A percentile compares a stretch with the other conserved stretches of the same genome.
Conservation (phyloP, 2,797 vertebrate species). For the Fistularia commersonii region DNA sequence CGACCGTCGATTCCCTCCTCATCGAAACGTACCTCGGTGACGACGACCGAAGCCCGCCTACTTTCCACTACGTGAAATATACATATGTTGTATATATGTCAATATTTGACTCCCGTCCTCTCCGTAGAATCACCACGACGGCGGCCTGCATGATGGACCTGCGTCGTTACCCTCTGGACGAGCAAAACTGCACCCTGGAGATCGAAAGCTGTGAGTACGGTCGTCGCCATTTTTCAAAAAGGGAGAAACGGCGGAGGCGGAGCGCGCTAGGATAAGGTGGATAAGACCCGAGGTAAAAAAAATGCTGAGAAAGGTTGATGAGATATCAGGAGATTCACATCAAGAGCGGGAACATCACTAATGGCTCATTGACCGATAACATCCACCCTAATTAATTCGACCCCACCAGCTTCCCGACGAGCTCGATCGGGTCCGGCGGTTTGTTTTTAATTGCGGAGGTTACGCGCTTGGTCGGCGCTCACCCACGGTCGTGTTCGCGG, state of each 20-base stretch:
- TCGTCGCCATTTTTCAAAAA: conserved; percentile 42
- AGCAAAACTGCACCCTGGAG: conserved; percentile 96
- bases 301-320: conserved; percentile 70
- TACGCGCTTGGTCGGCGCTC: conserved; percentile 38
- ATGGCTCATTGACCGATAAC: conserved; percentile 72
- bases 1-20: too few relatives aligned
- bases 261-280: conserved; percentile 44
- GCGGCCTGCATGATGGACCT: conserved; percentile 99
- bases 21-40: too few relatives aligned
- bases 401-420: conserved; percentile 61
- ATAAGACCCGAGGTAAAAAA: too few relatives aligned
- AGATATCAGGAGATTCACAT: conserved; percentile 65
- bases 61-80: too few relatives aligned
- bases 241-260: conserved; percentile 37
- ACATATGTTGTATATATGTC: too few relatives aligned
- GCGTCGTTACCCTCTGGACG: conserved; percentile 90
- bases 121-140: conserved; percentile 90
- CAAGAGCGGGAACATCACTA: conserved; percentile 67
- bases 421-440: conserved; percentile 65
- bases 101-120: conserved; percentile 51
- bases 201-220: conserved; percentile 95
- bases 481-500: conserved; percentile 51
- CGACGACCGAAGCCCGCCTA: too few relatives aligned
- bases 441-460: conserved; percentile 48
- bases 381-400: conserved; percentile 74